These are phyloP conservation scores for Coturnix japonica DNA, from an alignment of 2,113 vertebrate genomes.

Conservation along the genomic window DNA sequence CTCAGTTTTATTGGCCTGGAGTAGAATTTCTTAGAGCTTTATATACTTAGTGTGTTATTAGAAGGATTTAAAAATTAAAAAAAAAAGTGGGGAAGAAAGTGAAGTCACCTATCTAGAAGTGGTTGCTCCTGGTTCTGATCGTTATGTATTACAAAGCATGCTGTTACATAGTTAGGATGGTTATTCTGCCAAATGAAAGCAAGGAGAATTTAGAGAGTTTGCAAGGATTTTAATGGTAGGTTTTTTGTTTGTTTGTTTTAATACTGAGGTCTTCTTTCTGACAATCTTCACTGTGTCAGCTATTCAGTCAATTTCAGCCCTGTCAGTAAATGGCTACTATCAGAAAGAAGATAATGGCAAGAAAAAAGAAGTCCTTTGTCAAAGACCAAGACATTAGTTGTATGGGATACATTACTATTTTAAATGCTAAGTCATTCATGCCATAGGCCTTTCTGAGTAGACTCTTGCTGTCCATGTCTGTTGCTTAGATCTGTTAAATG, in stretches of 20 bases:
- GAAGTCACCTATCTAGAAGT: background rate
- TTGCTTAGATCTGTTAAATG: constrained; percentile 54
- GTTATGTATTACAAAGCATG: background rate
- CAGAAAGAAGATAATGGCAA: constrained; percentile 19
- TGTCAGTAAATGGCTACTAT: background rate
- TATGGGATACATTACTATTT: background rate
- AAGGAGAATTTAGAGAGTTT: constrained; percentile 1
- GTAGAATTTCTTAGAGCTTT: background rate
- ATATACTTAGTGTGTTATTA: background rate
- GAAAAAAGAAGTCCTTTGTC: constrained; percentile 2
- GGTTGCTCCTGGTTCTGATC: background rate
- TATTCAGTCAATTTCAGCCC: background rate
- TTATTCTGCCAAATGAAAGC: background rate
- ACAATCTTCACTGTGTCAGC: background rate
- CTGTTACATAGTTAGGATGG: background rate
- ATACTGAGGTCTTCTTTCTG: background rate
- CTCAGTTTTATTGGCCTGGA: background rate
- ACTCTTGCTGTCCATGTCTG: background rate
- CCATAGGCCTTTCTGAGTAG: background rate
- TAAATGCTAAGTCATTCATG: constrained; percentile 37
- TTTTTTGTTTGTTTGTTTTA: background rate
- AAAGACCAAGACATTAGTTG: background rate
- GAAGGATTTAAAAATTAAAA: background rate
- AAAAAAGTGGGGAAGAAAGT: background rate
- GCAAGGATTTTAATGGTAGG: background rate